Evolutionary conservation across 2,113 vertebrate species (phyloP).

Genomic region (Todiramphus saurophagus): DNA sequence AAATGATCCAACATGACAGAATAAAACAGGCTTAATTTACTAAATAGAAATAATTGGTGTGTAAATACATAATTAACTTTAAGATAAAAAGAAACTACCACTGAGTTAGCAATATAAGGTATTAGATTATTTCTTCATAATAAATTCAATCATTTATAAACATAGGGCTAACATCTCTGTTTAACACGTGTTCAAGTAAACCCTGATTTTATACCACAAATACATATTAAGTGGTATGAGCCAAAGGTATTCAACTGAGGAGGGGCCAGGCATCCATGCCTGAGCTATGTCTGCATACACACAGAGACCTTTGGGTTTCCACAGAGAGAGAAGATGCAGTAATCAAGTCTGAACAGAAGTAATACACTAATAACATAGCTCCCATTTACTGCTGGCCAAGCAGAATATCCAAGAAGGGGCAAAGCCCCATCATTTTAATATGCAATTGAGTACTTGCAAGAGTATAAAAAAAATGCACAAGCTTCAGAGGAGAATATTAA

Average conservation of each 20-base stretch:
- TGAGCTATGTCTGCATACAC: neutral
- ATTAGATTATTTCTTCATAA: neutral
- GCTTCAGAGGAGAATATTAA: neutral
- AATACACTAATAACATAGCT: neutral
- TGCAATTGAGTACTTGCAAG: neutral
- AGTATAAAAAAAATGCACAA: neutral
- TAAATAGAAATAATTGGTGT: neutral
- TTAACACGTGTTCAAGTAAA: neutral
- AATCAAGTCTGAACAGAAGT: neutral
- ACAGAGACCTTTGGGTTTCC: neutral
- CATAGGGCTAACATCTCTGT: neutral
- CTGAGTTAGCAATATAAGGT: neutral
- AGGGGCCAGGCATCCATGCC: neutral
- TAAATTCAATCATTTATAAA: neutral
- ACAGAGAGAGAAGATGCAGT: neutral
- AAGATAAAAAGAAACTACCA: neutral
- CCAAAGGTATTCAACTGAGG: neutral
- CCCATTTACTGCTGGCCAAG: neutral
- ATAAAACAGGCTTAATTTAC: neutral
- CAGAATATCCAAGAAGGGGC: neutral
- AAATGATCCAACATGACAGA: neutral
- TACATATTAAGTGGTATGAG: accelerated
- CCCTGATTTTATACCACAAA: neutral
- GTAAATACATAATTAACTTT: neutral
- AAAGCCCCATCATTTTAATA: neutral